These are phyloP conservation scores for Sorex araneus DNA, from an alignment of 2,113 vertebrate genomes.

Conservation along the genomic window DNA sequence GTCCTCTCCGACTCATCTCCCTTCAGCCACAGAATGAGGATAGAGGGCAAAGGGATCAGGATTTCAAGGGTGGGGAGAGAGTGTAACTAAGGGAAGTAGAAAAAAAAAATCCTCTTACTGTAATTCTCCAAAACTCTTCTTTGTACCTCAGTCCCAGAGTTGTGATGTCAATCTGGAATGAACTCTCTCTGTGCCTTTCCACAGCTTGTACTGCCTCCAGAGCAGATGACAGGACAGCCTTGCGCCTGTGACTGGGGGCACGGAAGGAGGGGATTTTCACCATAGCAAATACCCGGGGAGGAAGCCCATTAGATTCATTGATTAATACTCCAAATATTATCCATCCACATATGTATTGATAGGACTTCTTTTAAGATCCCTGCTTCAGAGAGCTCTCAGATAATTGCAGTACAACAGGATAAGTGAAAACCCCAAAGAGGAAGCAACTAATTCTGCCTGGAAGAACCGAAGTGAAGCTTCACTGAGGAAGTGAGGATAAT, in stretches of 20 bases:
- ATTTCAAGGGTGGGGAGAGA: no score
- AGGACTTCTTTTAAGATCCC: constrained; percentile 55
- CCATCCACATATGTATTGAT: constrained; percentile 43
- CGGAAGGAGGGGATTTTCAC: neutral
- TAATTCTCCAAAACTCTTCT: constrained; percentile 29
- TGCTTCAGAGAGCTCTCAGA: constrained; percentile 55
- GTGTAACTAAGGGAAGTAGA: no score
- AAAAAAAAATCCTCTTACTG: neutral
- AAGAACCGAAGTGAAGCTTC: neutral
- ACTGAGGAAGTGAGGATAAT: constrained; percentile 31
- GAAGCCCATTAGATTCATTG: constrained; percentile 59
- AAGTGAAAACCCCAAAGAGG: constrained; percentile 66
- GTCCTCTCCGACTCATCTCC: neutral
- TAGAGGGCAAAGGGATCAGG: no score
- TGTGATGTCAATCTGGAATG: neutral
- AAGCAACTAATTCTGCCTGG: constrained; percentile 56
- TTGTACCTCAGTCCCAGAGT: constrained; percentile 9
- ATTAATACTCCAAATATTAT: constrained; percentile 71
- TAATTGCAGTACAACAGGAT: constrained; percentile 53
- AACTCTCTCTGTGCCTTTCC: neutral
- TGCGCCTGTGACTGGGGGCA: neutral
- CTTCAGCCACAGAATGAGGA: no score
- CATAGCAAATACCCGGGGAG: constrained; percentile 8
- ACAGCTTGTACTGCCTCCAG: constrained; percentile 21
- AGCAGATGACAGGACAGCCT: neutral